These are phyloP conservation scores for Hestina assimilis DNA, from an alignment of 1,140 invertebrate species.

Conservation along the genomic window DNA sequence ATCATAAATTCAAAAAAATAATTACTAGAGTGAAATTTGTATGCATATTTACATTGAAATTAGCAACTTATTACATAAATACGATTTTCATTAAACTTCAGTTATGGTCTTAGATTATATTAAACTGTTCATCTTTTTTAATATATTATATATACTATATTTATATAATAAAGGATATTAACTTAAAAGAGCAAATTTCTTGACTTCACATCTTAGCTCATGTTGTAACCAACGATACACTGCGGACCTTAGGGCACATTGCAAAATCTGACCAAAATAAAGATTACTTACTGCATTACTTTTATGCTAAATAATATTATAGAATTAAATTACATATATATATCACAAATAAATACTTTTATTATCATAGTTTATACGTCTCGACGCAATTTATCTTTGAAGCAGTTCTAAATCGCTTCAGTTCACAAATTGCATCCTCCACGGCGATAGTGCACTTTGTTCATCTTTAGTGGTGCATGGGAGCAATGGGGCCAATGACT, in stretches of 20 bases:
- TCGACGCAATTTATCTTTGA: slow-evolving; percentile 3
- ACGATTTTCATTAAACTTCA: not conserved
- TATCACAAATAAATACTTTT: not conserved
- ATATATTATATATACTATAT: no score
- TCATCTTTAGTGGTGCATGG: slow-evolving; percentile 31
- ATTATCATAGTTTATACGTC: not conserved
- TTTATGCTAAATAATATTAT: no score
- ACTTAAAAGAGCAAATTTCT: slow-evolving; percentile 33
- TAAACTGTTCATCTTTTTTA: no score
- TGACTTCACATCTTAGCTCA: slow-evolving; percentile 32
- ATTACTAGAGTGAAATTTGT: no score
- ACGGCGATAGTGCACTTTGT: slow-evolving; percentile 24
- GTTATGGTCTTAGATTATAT: not conserved
- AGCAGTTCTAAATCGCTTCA: slow-evolving; percentile 7
- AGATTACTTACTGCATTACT: not conserved
- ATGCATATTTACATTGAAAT: no score
- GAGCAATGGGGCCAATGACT: slow-evolving; percentile 36
- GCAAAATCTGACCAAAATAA: slow-evolving; percentile 1
- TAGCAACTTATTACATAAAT: not conserved
- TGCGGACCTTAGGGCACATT: slow-evolving; percentile 1
- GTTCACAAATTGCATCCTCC: slow-evolving; percentile 7
- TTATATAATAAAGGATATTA: slow-evolving; percentile 26
- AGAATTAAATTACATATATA: not conserved
- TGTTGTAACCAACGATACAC: slow-evolving; percentile 22
- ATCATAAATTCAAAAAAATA: not conserved